Evolutionary conservation across 2,888 invertebrate genomes (phyloP), one percentile per base, ranked within the genome.

Genomic region (Drosophila putrida): DNA sequence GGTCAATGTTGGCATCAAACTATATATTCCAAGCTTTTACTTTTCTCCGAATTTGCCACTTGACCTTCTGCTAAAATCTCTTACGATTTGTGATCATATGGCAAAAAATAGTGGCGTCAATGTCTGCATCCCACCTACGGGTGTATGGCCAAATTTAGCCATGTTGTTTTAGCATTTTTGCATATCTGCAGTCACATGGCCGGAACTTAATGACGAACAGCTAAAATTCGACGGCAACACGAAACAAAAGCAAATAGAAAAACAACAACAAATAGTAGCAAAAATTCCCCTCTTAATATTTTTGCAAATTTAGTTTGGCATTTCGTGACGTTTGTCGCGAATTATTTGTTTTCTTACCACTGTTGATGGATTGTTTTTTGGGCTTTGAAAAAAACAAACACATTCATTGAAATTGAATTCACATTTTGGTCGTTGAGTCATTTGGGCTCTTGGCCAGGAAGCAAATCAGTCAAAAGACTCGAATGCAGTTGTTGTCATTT

Each of bases 271-370:
- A 39, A 33, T 28, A 43, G 11, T 35, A 5, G n/a, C n/a, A 38
- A 60, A 64, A 53, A 33, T 71, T 43, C 51, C 53, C 33, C 13
- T 33, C 4, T 33, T 58, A 44, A 41, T 63, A 55, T 61, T 55
- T 55, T 36, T 47, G 15, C 62, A 25, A 63, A 36, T 58, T 47
- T 66, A 39, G 66, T 61, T 49, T 15, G 10, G 33, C 25, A 64
- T 67, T 80, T 76, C 50, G 67, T 86, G 82, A 86, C 82, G 86
- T 78, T 82, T 82, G 77, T 80, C 61, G 80, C 86, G 27, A 66
- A 69, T 63, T 61, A 20, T 20, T 20, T 20, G 20, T 55, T 38
- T 58, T 13, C 20, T 38, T 31, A 15, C 13, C 44, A 44, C 44
- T 35, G 66, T 53, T 80, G 84, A 80, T 72, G 66, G 69, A 80